phyloP scores from a whole-genome alignment of 1,140 invertebrate genomes.

The Brachionus rubens region DNA sequence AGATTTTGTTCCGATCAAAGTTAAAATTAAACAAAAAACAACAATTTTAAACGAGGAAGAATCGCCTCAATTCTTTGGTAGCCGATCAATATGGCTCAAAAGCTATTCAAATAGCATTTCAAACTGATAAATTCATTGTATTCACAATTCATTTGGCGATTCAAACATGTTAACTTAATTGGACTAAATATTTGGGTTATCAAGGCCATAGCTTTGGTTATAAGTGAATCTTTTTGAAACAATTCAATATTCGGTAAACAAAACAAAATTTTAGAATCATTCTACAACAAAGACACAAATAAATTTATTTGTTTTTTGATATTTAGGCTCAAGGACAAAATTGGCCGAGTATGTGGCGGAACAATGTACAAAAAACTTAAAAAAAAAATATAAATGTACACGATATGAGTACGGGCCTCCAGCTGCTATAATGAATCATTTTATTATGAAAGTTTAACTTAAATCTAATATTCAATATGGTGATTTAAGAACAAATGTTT shows the following conservation, averaged over 20 bases:
- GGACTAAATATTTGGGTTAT: slow-evolving; percentile 88
- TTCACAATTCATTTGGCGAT: slow-evolving; percentile 78
- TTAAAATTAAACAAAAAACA: slow-evolving; percentile 24
- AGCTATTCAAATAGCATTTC: slow-evolving; percentile 80
- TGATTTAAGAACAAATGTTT: slow-evolving; percentile 90
- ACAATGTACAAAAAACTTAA: slow-evolving; percentile 71
- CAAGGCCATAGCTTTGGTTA: slow-evolving; percentile 97
- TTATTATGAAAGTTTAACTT: slow-evolving; percentile 36
- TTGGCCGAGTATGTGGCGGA: slow-evolving; percentile 82
- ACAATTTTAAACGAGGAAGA: neutral
- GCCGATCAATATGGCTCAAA: slow-evolving; percentile 31
- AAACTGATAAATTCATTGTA: slow-evolving; percentile 87
- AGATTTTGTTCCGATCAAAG: slow-evolving; percentile 65
- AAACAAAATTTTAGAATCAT: too few species aligned
- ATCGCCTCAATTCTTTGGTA: neutral
- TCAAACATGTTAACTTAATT: slow-evolving; percentile 89
- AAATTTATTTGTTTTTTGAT: too few species aligned
- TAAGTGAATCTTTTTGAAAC: slow-evolving; percentile 93
- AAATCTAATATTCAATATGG: slow-evolving; percentile 23
- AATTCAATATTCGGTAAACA: slow-evolving; percentile 73
- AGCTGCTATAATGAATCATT: slow-evolving; percentile 44
- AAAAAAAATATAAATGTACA: slow-evolving; percentile 63
- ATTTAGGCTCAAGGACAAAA: too few species aligned
- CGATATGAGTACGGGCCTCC: slow-evolving; percentile 94
- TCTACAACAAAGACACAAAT: too few species aligned